Conservation (phyloP, 2,888 invertebrate genomes). For the Parelbella ahira region DNA sequence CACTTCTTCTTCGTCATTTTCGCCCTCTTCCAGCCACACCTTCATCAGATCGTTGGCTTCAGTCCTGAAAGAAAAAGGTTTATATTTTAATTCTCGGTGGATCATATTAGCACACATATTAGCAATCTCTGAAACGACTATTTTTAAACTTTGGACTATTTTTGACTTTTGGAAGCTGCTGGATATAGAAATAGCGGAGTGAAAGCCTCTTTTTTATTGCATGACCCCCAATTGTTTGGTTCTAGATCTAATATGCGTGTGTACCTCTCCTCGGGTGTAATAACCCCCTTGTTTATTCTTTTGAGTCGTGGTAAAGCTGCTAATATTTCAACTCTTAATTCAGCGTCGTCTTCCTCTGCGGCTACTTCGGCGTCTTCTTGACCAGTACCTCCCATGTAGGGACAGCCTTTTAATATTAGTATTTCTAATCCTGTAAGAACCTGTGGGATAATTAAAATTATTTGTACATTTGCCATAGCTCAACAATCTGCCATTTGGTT, state of each 20-base stretch:
- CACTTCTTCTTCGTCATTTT: conserved; percentile 54
- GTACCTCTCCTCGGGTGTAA: conserved; percentile 73
- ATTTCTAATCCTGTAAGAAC: conserved; percentile 70
- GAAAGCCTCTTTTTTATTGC: too few species aligned
- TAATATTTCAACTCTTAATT: conserved; percentile 66
- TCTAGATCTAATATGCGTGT: too few species aligned
- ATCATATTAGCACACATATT: too few species aligned
- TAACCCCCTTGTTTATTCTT: conserved; percentile 74
- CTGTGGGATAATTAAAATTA: conserved; percentile 36
- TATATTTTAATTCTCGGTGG: too few species aligned
- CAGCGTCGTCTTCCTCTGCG: conserved; percentile 55
- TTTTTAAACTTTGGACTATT: too few species aligned
- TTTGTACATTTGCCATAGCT: neutral
- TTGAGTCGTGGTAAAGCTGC: conserved; percentile 76
- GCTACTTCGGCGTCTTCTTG: conserved; percentile 50
- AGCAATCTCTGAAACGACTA: too few species aligned
- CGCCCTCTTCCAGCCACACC: conserved; percentile 65
- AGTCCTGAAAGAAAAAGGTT: conserved; percentile 40
- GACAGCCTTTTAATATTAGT: conserved; percentile 77
- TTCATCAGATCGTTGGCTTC: conserved; percentile 61
- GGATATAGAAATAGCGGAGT: too few species aligned
- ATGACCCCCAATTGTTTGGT: too few species aligned
- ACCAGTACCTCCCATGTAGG: conserved; percentile 73
- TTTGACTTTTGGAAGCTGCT: too few species aligned
- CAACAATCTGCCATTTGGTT: neutral